Conservation (phyloP, 1,140 invertebrate species). For the Ganaspis sp. region DNA sequence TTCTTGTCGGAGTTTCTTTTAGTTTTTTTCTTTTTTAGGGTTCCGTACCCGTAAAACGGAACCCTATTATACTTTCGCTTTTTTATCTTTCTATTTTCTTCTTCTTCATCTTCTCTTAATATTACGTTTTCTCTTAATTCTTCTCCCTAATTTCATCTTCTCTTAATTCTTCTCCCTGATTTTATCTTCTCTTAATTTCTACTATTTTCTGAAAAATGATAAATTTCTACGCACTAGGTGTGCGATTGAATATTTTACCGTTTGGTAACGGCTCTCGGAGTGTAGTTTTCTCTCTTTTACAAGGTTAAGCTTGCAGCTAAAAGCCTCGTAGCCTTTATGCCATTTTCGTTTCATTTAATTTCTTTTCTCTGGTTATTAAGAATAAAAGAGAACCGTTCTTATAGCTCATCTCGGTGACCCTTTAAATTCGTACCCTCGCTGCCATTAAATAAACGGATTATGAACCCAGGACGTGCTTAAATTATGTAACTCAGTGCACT, state of each 20-base stretch:
- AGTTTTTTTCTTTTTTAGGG: no score
- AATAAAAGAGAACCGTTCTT: background rate
- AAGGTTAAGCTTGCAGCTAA: background rate
- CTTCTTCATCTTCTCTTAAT: no score
- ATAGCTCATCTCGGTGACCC: background rate
- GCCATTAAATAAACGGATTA: background rate
- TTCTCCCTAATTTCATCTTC: no score
- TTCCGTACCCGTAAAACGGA: no score
- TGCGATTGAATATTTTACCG: constrained; percentile 26
- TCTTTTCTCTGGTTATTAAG: background rate
- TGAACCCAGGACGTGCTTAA: constrained; percentile 44
- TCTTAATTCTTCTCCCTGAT: no score
- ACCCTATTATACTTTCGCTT: no score
- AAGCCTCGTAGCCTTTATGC: background rate
- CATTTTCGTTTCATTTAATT: background rate
- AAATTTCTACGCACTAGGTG: background rate
- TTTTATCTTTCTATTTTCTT: no score
- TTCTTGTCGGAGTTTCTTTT: no score
- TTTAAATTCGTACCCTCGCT: background rate
- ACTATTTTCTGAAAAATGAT: no score
- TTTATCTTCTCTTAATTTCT: no score
- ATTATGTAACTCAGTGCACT: constrained; percentile 62
- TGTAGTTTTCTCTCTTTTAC: background rate
- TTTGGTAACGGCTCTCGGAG: constrained; percentile 8
- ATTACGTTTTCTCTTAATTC: no score